Conservation (phyloP, 1,140 invertebrate species). For the Drosophila elegans region DNA sequence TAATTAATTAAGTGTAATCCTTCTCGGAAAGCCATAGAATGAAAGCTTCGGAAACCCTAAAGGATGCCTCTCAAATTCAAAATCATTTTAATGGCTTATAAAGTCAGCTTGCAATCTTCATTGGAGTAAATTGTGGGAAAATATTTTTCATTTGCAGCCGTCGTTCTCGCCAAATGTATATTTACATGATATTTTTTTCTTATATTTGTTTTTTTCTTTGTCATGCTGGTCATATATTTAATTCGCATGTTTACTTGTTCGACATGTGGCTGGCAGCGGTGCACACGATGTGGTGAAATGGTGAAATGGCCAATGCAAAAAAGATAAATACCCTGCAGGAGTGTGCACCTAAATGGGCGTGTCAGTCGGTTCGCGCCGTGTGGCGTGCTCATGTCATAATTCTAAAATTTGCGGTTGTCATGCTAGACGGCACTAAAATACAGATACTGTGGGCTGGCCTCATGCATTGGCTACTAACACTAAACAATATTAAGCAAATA, state of each 20-base stretch:
- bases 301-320: constrained; percentile 20
- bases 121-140: constrained; percentile 46
- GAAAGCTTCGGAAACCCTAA: not conserved
- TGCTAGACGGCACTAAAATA: constrained; percentile 54
- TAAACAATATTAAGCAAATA: too few relatives aligned
- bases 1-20: not conserved
- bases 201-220: constrained; percentile 20
- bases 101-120: constrained; percentile 30
- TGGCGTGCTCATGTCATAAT: constrained; percentile 67
- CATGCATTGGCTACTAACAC: not conserved
- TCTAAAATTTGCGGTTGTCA: constrained; percentile 73
- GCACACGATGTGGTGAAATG: constrained; percentile 27
- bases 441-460: constrained; percentile 16
- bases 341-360: constrained; percentile 33
- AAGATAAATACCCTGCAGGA: constrained; percentile 6
- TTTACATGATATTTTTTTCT: constrained; percentile 12
- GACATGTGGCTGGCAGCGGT: constrained; percentile 18
- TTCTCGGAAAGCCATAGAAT: not conserved
- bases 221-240: constrained; percentile 32
- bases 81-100: not conserved
- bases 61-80: not conserved
- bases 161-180: constrained; percentile 11
- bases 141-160: constrained; percentile 23
- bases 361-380: constrained; percentile 30
- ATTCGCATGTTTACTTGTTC: constrained; percentile 42